Evolutionary conservation across 2,113 vertebrate genomes (phyloP).

Genomic region (Saguinus imperator): DNA sequence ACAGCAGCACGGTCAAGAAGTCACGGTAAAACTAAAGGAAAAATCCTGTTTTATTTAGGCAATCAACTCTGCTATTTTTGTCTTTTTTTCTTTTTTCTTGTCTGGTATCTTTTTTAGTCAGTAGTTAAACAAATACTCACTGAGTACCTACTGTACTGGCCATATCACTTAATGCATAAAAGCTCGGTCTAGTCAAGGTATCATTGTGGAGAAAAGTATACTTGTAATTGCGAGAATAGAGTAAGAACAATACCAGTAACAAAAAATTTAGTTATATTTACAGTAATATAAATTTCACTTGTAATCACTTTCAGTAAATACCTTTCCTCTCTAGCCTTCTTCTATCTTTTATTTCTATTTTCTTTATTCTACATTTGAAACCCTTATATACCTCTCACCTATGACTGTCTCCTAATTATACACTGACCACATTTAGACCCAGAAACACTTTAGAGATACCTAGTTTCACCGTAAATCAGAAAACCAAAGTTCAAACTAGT

Average conservation of each 20-base stretch:
- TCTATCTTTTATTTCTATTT: constrained; percentile 26
- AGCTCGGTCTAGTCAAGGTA: background rate
- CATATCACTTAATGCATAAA: constrained; percentile 33
- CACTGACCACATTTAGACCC: background rate
- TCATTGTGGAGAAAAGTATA: constrained; percentile 12
- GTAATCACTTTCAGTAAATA: constrained; percentile 42
- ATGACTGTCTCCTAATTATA: background rate
- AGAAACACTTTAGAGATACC: background rate
- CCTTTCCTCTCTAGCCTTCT: background rate
- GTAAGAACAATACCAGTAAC: background rate
- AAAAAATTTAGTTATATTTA: constrained; percentile 21
- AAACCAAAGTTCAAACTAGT: background rate
- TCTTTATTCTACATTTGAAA: constrained; percentile 27
- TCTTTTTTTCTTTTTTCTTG: no score
- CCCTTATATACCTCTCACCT: background rate
- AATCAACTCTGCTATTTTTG: background rate
- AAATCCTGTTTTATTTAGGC: constrained; percentile 16
- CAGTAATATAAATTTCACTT: background rate
- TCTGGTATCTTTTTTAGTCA: background rate
- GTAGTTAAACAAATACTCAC: background rate
- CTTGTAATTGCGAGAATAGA: background rate
- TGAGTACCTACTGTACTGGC: background rate
- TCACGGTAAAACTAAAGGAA: background rate
- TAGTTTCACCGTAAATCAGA: constrained; percentile 13
- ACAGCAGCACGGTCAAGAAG: background rate